phyloP scores from a whole-genome alignment of 2,888 invertebrate genomes.

The Spodoptera exigua region DNA sequence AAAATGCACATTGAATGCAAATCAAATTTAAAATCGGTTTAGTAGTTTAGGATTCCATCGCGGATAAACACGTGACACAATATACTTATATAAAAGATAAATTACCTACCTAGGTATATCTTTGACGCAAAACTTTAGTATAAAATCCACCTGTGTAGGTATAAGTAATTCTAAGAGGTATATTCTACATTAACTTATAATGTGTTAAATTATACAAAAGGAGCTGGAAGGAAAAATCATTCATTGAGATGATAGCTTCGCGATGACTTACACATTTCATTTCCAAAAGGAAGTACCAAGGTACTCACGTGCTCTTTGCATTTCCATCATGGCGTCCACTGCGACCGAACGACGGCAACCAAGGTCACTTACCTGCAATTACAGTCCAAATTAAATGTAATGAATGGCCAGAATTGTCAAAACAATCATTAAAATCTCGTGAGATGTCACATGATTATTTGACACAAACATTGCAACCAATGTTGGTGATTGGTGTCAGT shows the following conservation, averaged over 20 bases:
- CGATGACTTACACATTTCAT: conserved; percentile 34
- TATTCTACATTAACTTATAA: too few species aligned
- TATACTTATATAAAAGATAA: too few species aligned
- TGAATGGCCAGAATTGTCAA: conserved; percentile 38
- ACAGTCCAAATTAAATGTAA: conserved; percentile 58
- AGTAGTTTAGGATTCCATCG: too few species aligned
- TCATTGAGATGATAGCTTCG: conserved; percentile 6
- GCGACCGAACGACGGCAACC: conserved; percentile 49
- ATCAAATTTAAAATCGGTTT: too few species aligned
- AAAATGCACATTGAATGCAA: too few species aligned
- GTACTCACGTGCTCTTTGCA: conserved; percentile 61
- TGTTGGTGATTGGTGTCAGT: conserved; percentile 7
- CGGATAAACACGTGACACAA: too few species aligned
- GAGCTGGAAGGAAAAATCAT: too few species aligned
- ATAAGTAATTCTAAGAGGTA: too few species aligned
- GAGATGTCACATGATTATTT: conserved; percentile 26
- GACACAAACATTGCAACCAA: conserved; percentile 14
- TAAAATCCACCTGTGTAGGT: too few species aligned
- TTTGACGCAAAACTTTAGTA: too few species aligned
- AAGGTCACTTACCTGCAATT: conserved; percentile 84
- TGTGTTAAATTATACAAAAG: too few species aligned
- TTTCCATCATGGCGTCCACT: conserved; percentile 52
- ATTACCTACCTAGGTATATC: too few species aligned
- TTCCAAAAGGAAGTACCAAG: conserved; percentile 49
- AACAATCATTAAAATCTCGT: conserved; percentile 21